phyloP scores from a whole-genome alignment of 2,797 vertebrate genomes.

The Cossypha niveicapilla region DNA sequence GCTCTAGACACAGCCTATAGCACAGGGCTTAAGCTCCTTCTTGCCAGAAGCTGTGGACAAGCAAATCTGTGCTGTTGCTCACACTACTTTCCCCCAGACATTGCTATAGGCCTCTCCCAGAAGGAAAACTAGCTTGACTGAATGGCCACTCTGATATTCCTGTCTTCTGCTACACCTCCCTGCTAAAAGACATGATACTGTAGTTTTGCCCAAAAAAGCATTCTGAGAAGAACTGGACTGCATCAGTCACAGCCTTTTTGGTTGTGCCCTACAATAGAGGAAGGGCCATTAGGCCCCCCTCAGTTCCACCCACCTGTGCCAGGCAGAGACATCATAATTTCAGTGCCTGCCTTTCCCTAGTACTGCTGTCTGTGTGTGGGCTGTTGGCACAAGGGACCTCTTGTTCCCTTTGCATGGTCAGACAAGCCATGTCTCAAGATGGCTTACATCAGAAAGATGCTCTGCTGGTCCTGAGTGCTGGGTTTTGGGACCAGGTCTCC shows the following conservation, averaged over 20 bases:
- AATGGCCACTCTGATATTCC: background rate
- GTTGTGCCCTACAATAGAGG: background rate
- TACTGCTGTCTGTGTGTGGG: rapidly evolving
- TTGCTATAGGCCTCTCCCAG: background rate
- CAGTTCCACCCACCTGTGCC: background rate
- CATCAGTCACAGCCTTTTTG: background rate
- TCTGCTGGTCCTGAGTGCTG: background rate
- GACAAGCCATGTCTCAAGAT: background rate
- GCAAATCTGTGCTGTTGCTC: background rate
- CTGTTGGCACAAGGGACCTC: background rate
- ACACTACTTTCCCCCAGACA: background rate
- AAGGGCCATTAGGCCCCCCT: background rate
- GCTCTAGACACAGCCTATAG: background rate
- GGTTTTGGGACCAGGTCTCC: background rate
- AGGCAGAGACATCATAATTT: background rate
- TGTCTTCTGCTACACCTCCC: background rate
- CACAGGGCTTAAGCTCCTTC: background rate
- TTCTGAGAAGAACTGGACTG: background rate
- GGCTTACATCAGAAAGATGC: background rate
- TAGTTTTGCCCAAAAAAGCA: background rate
- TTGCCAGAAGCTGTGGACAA: background rate
- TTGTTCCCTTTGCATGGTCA: background rate
- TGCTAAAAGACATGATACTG: too few relatives aligned
- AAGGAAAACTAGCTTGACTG: background rate
- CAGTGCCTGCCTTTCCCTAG: background rate